Evolutionary conservation across 1,140 invertebrate species (phyloP).

Genomic region (Medauroidea extradentata): DNA sequence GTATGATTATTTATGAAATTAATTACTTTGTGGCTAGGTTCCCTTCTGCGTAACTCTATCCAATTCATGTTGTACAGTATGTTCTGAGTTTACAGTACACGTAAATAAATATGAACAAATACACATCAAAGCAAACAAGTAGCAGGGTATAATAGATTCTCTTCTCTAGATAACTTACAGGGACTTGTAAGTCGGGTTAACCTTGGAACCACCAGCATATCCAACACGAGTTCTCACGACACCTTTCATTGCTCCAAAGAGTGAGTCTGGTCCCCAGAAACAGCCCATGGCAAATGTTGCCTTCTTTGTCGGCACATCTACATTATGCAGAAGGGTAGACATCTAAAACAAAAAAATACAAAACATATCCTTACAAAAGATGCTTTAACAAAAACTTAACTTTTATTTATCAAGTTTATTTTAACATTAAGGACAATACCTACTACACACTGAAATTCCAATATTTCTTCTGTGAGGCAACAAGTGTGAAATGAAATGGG

Average conservation of each 20-base stretch:
- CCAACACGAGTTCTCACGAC: slow-evolving; percentile 89
- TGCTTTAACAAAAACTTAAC: no score
- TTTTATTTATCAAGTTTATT: no score
- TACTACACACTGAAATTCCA: no score
- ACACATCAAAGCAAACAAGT: no score
- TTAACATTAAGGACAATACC: no score
- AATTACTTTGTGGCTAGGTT: not conserved
- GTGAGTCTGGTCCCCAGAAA: slow-evolving; percentile 93
- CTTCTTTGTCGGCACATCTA: slow-evolving; percentile 40
- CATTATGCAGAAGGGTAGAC: slow-evolving; percentile 43
- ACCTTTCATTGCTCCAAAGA: slow-evolving; percentile 80
- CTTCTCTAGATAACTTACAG: slow-evolving; percentile 62
- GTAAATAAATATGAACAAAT: not conserved
- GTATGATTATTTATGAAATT: not conserved
- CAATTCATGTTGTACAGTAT: not conserved
- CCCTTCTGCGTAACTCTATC: not conserved
- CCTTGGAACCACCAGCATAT: slow-evolving; percentile 82
- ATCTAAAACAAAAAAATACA: slow-evolving; percentile 33
- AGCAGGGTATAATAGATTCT: not conserved
- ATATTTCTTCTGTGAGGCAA: no score
- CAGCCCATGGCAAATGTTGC: slow-evolving; percentile 95
- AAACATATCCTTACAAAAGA: no score
- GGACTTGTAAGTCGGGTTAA: slow-evolving; percentile 77
- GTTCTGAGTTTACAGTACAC: not conserved
- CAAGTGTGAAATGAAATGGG: no score